Base-by-base conservation (phyloP, 2,888 invertebrate species). In the Eupeodes latifasciatus region DNA sequence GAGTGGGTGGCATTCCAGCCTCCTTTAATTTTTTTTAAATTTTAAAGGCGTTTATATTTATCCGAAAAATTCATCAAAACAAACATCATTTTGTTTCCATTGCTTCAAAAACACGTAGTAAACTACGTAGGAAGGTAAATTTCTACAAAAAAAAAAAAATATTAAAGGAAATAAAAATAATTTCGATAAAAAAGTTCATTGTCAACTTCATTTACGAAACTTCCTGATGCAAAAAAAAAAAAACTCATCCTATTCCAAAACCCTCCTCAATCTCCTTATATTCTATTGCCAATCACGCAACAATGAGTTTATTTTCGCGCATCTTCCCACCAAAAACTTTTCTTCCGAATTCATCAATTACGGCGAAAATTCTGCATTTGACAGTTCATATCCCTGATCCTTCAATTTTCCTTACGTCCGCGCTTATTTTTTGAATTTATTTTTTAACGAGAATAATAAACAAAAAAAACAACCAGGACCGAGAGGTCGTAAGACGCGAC, bases 331-430 rank as follows among this genome's bases (percentile, higher is more conserved):
- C 53, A 47, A 86, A 40, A 47, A 85, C 69, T 85, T 88, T 27
- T 81, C 69, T 51, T 62, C 47, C 57, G 78, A 88, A 88, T 88
- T 81, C 88, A 88, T 88, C 88, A 88, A 88, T 88, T 85, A 88
- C 66, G 69, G 16, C 57, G 27, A 75, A 85, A 85, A 59, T 81
- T 88, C 88, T 88, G 88, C 88, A 88, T 88, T 88, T 88, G 88
- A 88, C 88, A 88, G 88, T 81, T 88, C 81, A 81, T 85, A 88
- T 88, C 88, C 88, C 81, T 85, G 85, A 88, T 88, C 85, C 88
- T 85, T 85, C 85, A 88, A 79, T 81, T 81, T 88, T 85, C 64
- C 78, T 69, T 69, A 64, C 74, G 74, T 80, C 64, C 71, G 69
- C 59, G 81, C 62, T 72, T 81, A 72, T 75, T 64, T 81, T 67